Conservation (phyloP, 2,888 invertebrate species). For the Xylota segnis region DNA sequence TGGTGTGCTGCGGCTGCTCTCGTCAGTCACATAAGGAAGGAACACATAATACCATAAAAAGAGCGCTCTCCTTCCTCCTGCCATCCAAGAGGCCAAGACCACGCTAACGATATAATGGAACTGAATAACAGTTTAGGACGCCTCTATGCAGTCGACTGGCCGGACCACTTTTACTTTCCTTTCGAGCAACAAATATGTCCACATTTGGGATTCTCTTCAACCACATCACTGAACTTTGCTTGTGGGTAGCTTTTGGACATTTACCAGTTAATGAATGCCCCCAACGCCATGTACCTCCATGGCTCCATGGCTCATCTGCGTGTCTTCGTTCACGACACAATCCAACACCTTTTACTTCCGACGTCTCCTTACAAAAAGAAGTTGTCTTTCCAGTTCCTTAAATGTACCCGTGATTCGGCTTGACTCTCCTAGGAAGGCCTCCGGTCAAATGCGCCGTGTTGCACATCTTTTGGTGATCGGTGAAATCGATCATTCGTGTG, state of each 20-base stretch:
- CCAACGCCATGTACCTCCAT: neutral
- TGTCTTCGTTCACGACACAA: conserved; percentile 37
- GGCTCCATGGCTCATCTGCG: conserved; percentile 42
- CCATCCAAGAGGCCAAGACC: conserved; percentile 28
- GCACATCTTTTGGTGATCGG: conserved; percentile 69
- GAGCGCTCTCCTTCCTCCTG: conserved; percentile 21
- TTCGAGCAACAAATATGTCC: conserved; percentile 56
- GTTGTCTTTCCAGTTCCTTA: conserved; percentile 69
- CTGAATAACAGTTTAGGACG: conserved; percentile 66
- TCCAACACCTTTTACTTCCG: conserved; percentile 73
- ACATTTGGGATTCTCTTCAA: conserved; percentile 56
- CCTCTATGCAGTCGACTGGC: conserved; percentile 33
- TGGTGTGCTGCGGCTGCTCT: conserved; percentile 30
- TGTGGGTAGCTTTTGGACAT: conserved; percentile 43
- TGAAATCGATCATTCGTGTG: conserved; percentile 70
- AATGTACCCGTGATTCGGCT: conserved; percentile 16
- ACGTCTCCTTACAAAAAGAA: conserved; percentile 40
- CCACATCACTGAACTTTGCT: conserved; percentile 55
- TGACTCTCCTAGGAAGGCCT: conserved; percentile 45
- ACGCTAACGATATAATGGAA: conserved; percentile 51
- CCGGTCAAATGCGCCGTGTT: conserved; percentile 31
- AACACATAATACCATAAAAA: conserved; percentile 42
- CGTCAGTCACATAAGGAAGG: conserved; percentile 58
- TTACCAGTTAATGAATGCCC: conserved; percentile 57
- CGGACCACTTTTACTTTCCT: conserved; percentile 74